These are phyloP conservation scores for Lytechinus variegatus DNA, from an alignment of 35 echinoderm and acorn worm species.

Conservation along the genomic window DNA sequence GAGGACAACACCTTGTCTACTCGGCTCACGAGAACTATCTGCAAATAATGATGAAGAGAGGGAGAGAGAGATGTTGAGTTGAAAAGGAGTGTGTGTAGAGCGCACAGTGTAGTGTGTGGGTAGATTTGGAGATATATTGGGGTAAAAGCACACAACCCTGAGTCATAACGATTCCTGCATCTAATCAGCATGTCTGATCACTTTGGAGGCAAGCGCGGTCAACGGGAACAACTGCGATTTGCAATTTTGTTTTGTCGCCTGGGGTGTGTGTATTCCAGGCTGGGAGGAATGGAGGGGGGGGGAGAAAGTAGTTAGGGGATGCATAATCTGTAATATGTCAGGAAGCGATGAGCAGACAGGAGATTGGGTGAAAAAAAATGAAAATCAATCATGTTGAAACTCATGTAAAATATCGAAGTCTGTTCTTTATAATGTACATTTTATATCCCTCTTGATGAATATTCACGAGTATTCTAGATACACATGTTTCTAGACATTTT, in stretches of 20 bases:
- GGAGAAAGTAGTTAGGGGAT: neutral
- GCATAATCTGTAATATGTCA: neutral
- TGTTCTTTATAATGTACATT: neutral
- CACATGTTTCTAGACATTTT: neutral
- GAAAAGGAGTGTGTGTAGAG: neutral
- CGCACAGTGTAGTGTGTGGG: neutral
- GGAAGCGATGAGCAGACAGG: neutral
- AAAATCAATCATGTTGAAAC: neutral
- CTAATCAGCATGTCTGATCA: slow-evolving; percentile 42
- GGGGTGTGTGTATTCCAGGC: neutral
- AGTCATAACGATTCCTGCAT: slow-evolving; percentile 32
- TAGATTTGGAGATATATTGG: neutral
- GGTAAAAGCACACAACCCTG: neutral
- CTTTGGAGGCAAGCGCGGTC: slow-evolving; percentile 31
- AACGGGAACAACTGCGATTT: neutral
- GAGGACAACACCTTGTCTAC: slow-evolving; percentile 17
- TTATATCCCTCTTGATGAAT: neutral
- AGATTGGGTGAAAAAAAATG: neutral
- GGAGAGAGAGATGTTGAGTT: neutral
- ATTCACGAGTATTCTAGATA: neutral
- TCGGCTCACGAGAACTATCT: neutral
- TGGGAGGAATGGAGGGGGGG: neutral
- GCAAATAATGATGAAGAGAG: neutral
- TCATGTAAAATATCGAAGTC: neutral
- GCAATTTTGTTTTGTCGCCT: neutral